Base-by-base conservation (phyloP, 2,797 vertebrate genomes). In the Phrynocephalus guinanensis region DNA sequence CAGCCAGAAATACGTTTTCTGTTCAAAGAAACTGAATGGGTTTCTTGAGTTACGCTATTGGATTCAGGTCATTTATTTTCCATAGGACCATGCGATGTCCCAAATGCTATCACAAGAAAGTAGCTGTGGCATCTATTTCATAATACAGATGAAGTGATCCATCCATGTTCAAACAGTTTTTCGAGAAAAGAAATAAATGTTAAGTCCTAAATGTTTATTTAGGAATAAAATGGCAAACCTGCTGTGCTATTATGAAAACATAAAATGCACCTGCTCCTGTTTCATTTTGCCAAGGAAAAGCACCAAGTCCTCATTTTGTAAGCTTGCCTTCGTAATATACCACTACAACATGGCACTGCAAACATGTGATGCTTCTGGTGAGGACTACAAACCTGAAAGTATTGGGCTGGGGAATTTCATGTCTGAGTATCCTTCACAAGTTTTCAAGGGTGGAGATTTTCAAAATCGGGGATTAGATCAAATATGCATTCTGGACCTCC, bases 1-100 rank as follows among this genome's bases (percentile, higher is more conserved):
- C 92, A 91, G 82, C 5, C 13, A 5, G 71, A 3, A 75, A 15
- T 13, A 24, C 50, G 78, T 33, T 33, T 60, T 24, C 73, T 60
- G 15, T 90, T 92, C 71, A 76, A 30, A 91, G 60, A 82, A 89
- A 91, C 48, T 67, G 67, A 91, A 79, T 86, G 89, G 10, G 15
- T 91, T 85, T 87, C 26, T 80, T 83, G 85, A 86, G 50, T 79
- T 77, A 28, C 0, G 1, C 26, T 85, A 0, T 82, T 81, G 71
- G 88, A 78, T 80, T 90, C 85, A 86, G 81, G 82, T 83, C 66
- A 84, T 0, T 77, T 67, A 66, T 76, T 1, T 16, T 89, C 90
- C 67, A 83, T 86, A 83, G 56, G 71, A 85, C 90, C 86, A 60
- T 85, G 24, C 81, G 10, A 71, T 2, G 2, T 88, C 11, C 8